Evolutionary conservation across 2,113 vertebrate genomes (phyloP).

Genomic region (Telmatochromis brichardi): DNA sequence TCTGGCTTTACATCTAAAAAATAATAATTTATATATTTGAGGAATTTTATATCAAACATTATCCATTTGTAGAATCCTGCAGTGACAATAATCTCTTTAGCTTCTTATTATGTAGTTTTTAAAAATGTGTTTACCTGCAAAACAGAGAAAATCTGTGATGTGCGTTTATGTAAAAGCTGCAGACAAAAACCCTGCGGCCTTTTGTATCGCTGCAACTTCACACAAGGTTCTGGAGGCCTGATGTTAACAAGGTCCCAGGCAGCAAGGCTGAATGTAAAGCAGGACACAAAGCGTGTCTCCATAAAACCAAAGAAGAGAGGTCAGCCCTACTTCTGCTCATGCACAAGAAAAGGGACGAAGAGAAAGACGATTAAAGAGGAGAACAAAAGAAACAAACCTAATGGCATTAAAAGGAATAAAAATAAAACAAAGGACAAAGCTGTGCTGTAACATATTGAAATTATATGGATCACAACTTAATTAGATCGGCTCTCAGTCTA

Average conservation of each 20-base stretch:
- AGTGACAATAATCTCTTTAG: not conserved
- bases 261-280: slow-evolving; percentile 17
- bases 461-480: not conserved
- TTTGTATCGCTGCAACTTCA: not conserved
- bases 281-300: slow-evolving; percentile 16
- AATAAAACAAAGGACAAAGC: not conserved
- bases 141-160: not conserved
- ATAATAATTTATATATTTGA: not conserved
- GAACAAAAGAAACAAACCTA: not conserved
- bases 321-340: slow-evolving; percentile 46
- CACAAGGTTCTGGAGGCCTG: not conserved
- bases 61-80: not conserved
- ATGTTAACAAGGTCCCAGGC: slow-evolving; percentile 30
- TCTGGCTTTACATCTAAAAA: not conserved
- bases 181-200: not conserved
- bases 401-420: not conserved
- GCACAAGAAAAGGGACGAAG: not conserved
- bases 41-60: not conserved
- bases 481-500: not conserved
- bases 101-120: accelerated
- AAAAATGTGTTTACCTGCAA: accelerated
- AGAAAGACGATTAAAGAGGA: not conserved
- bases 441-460: not conserved
- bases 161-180: not conserved
- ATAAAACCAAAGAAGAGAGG: not conserved